Evolutionary conservation across 2,113 vertebrate species (phyloP).

Genomic region (Heterochromis multidens): DNA sequence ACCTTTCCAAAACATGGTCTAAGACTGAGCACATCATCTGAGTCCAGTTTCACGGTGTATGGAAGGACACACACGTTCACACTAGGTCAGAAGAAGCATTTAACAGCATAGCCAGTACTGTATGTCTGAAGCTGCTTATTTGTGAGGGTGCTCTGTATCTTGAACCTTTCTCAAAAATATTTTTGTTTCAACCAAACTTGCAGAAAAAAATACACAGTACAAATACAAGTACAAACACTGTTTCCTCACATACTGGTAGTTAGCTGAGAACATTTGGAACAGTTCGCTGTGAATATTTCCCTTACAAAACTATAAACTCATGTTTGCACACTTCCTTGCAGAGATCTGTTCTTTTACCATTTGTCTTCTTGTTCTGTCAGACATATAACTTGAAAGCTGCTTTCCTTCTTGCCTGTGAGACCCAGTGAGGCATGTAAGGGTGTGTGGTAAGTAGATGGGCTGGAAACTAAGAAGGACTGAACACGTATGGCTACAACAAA

Average conservation of each 20-base stretch:
- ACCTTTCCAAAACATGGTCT: slow-evolving; percentile 51
- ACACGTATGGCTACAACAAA: not conserved
- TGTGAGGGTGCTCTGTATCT: not conserved
- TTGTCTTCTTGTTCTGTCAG: not conserved
- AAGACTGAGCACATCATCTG: slow-evolving; percentile 23
- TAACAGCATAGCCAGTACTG: not conserved
- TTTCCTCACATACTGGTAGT: not conserved
- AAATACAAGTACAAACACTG: not conserved
- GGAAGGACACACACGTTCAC: slow-evolving; percentile 1
- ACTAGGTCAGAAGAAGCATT: not conserved
- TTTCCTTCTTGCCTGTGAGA: not conserved
- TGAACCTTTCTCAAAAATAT: not conserved
- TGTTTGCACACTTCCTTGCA: not conserved
- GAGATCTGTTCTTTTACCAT: not conserved
- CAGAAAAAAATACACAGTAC: no score
- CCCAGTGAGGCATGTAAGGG: not conserved
- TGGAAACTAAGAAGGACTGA: not conserved
- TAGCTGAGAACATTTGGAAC: not conserved
- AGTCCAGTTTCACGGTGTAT: not conserved
- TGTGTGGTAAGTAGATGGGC: not conserved
- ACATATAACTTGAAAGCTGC: not conserved
- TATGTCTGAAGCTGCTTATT: not conserved
- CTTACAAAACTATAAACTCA: not conserved
- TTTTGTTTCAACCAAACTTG: not conserved
- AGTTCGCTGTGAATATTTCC: not conserved